Percentiles rank a stretch among this genome's conserved stretches.
Evolutionary conservation across 2,888 invertebrate species (phyloP).

Genomic region (Amiota mariae): DNA sequence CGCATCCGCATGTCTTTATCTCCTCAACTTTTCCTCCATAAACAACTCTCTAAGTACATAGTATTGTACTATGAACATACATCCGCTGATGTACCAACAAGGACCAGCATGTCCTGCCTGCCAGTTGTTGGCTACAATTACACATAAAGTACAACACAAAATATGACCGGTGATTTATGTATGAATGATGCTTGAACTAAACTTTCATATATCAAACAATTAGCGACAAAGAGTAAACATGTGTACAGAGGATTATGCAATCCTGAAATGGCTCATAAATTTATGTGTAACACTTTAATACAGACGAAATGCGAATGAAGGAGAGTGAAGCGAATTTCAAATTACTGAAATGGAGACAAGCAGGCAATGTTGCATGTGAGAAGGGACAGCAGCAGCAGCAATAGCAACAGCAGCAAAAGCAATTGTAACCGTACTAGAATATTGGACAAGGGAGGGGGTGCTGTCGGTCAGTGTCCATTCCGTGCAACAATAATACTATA

Average conservation of each 20-base stretch:
- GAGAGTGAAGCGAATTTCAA: no score
- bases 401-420: constrained; percentile 37
- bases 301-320: neutral
- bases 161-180: constrained; percentile 10
- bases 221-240: constrained; percentile 61
- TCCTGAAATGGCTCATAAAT: constrained; percentile 20
- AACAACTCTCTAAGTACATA: no score
- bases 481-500: neutral
- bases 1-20: no score
- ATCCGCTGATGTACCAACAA: no score
- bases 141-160: neutral
- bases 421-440: constrained; percentile 25
- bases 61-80: no score
- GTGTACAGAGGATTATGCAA: constrained; percentile 21
- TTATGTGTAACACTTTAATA: constrained; percentile 22
- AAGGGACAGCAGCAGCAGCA: neutral
- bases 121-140: neutral
- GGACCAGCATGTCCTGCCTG: neutral
- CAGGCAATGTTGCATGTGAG: neutral
- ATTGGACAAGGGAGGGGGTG: no score
- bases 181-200: neutral
- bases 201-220: constrained; percentile 57
- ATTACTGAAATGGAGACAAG: neutral
- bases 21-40: no score
- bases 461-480: constrained; percentile 41